Conservation (phyloP, 1,140 invertebrate genomes). For the Ceratina calcarata region DNA sequence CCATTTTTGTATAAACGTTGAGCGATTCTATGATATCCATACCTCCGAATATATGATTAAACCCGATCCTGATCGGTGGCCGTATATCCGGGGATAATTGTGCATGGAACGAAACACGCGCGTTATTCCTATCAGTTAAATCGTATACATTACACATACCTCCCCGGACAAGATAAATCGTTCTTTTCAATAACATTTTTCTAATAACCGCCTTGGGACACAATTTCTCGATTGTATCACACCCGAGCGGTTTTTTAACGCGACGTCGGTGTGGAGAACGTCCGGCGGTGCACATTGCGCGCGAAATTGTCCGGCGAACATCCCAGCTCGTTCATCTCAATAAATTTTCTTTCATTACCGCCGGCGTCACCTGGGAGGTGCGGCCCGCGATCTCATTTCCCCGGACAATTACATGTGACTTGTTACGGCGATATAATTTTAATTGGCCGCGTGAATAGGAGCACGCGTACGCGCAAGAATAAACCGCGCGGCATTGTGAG, state of each 20-base stretch:
- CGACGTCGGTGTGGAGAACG: conserved; percentile 3
- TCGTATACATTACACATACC: too few species aligned
- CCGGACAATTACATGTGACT: conserved; percentile 47
- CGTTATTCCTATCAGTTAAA: too few species aligned
- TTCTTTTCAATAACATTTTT: too few species aligned
- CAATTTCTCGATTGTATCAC: background rate
- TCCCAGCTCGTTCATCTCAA: conserved; percentile 46
- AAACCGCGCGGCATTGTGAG: conserved; percentile 9
- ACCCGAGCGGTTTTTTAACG: background rate
- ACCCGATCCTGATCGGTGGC: too few species aligned
- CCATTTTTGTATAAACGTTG: background rate
- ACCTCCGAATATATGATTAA: too few species aligned
- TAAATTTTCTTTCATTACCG: conserved; percentile 59
- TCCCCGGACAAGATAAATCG: too few species aligned
- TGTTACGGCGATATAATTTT: conserved; percentile 57
- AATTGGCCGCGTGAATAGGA: conserved; percentile 45
- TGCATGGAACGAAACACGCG: too few species aligned
- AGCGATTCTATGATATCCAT: background rate
- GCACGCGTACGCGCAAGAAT: conserved; percentile 30
- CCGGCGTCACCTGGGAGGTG: conserved; percentile 26
- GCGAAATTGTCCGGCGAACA: conserved; percentile 7
- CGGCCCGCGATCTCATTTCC: conserved; percentile 42
- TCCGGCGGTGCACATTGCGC: background rate
- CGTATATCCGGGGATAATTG: too few species aligned
- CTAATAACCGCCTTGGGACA: background rate